Base-by-base conservation (phyloP, 2,797 vertebrate species). In the Lacerta viridis region DNA sequence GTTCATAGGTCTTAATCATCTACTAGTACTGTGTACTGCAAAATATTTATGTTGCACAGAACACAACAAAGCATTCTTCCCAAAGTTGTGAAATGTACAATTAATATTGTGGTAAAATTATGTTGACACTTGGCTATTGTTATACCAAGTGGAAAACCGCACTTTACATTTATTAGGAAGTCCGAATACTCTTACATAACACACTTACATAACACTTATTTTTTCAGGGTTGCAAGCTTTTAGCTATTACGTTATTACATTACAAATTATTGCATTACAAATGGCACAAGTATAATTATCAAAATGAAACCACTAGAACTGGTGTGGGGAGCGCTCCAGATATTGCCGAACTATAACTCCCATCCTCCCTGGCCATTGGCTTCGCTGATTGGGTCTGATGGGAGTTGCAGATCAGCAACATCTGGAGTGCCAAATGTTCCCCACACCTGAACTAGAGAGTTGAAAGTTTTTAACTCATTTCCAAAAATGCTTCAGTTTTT, bases 1-100 rank as follows among this genome's bases (percentile, higher is more conserved):
- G 3, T 55, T 55, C 13, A 15, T 55, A 13, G 50, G 50, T 55
- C 50, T 55, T 55, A 55, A 55, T 55, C 50, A 55, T 55, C 50
- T 55, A 55, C 13, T 84, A 87, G 93, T 84, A 83, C 89, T 92
- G 91, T 95, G 94, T 90, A 94, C 90, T 46, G 50, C 86, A 93
- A 94, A 93, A 92, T 81, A 88, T 92, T 94, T 89, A 74, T 88
- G 79, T 86, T 79, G 71, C 90, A 85, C 5, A 79, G 86, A 33
- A 87, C 89, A 93, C 91, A 92, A 94, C 88, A 89, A 94, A 91
- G 79, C 83, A 87, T 87, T 91, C 91, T 68, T 71, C 90, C 23
- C n/a, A 7, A 59, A 64, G 46, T 66, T 64, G 29, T n/a, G 75
- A 29, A 43, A 82, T 43, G 27, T 68, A 85, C 5, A 66, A 77